Evolutionary conservation across 53 echinoderm and acorn worm species (phyloP), one percentile per base, ranked within the genome.

Genomic region (Patiria pectinifera): DNA sequence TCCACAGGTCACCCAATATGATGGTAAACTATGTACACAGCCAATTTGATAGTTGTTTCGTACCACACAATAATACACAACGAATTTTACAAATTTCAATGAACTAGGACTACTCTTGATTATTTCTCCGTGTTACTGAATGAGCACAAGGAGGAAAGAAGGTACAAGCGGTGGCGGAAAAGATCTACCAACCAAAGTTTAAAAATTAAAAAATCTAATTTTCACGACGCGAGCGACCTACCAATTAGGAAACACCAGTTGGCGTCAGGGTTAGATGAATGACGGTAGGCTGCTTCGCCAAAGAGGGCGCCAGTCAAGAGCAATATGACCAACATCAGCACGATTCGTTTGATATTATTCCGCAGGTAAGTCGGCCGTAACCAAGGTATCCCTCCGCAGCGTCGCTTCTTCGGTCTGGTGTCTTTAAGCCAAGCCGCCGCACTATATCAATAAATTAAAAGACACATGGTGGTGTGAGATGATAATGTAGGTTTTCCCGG

Each of bases 171-270:
- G 0, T 35, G 35, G 35, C 1, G 35, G 35, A 35, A 35, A 35
- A 35, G 35, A 35, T 35, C 35, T 35, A 12, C 60, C 60, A 11
- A 60, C 9, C 8, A 11, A 11, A 60, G 60, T 11, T 24, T 2
- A 11, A 13, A 83, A 14, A 46, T 22, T 23, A 3, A 3, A 4
- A 11, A 83, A 11, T 60, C 59, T 22, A 59, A 4, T 6, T 59
- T 16, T 19, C 7, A 43, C 4, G 23, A 19, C 21, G 61, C 23
- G 11, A 18, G 1, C 24, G 35, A 60, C 63, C 62, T 66, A 89
- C 89, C 89, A 76, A 89, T 89, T 21, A 89, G 62, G 62, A 79
- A 89, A 43, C 79, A 62, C 89, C 89, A 89, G 62, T 89, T 89
- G 16, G 89, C 47, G 53, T 89, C 89, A 9, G 80, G 78, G 11